Evolutionary conservation across 2,888 invertebrate genomes (phyloP), one percentile per base, ranked within the genome.

Genomic region (Hirtodrosophila alboralis): DNA sequence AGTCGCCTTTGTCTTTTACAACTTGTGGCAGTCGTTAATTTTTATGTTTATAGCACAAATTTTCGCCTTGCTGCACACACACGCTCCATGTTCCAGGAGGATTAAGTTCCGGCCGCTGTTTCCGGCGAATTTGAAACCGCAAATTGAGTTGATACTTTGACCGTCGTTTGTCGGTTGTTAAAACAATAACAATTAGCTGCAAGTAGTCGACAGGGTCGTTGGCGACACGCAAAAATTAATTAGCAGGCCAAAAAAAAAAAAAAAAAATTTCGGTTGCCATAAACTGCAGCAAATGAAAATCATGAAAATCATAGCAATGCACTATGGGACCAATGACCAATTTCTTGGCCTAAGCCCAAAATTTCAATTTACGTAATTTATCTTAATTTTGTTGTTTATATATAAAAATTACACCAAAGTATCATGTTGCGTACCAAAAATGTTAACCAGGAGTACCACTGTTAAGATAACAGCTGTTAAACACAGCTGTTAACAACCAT

Each of bases 11-110:
- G 88, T 83, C 87, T 81, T 88, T 88, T 83, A 88, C 83, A 87
- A 79, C 83, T 84, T 84, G 84, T 80, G 67, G 69, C 81, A 77
- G 85, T 83, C 87, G 77, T 88, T 88, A 88, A 88, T 84, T 88
- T 88, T 88, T 88, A 88, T 88, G 86, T 86, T 86, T 86, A 86
- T 87, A 72, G 80, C 83, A 48, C 62, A 79, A 75, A 79, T 77
- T 87, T 80, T 74, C 75, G 84, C 79, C 71, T 75, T 78, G 74
- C 48, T 80, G 86, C 83, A 85, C 84, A 86, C 84, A 86, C 79
- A 69, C 73, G 43, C 57, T 26, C 18, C 10, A 6, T 6, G 49
- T 34, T 9, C 7, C 9, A 5, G 21, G 36, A n/a, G n/a, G n/a
- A n/a, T n/a, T n/a, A n/a, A n/a, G n/a, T n/a, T n/a, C 10, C 4